phyloP scores from a whole-genome alignment of 2,113 vertebrate genomes.

The Diphyllodes magnificus region DNA sequence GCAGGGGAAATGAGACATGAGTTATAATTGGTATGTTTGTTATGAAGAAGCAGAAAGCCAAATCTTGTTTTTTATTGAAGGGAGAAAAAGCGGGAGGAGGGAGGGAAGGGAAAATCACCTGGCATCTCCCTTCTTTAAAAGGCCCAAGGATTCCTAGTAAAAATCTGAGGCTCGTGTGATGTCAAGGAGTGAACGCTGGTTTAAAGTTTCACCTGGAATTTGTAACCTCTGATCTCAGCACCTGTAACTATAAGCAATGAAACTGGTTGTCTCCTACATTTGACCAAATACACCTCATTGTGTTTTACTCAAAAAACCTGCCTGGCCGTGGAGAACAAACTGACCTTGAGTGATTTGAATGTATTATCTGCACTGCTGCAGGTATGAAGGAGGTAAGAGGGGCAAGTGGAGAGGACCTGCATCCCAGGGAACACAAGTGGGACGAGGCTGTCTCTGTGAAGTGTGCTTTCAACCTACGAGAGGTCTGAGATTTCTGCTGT shows the following conservation, averaged over 20 bases:
- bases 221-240: background rate
- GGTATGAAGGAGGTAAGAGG: background rate
- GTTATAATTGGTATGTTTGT: background rate
- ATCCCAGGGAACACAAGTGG: background rate
- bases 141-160: background rate
- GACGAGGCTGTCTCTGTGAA: background rate
- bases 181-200: background rate
- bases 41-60: background rate
- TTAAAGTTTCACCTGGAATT: background rate
- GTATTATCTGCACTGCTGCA: background rate
- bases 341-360: background rate
- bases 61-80: background rate
- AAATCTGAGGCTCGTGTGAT: background rate
- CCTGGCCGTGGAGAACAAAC: background rate
- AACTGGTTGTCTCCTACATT: background rate
- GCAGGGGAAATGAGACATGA: background rate
- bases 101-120: background rate
- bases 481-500: background rate
- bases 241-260: background rate
- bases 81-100: rapidly evolving
- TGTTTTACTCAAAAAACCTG: background rate
- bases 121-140: background rate
- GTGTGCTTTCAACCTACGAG: background rate
- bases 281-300: background rate
- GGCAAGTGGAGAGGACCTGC: background rate